phyloP scores from a whole-genome alignment of 2,113 vertebrate genomes.

The Sylvia atricapilla region DNA sequence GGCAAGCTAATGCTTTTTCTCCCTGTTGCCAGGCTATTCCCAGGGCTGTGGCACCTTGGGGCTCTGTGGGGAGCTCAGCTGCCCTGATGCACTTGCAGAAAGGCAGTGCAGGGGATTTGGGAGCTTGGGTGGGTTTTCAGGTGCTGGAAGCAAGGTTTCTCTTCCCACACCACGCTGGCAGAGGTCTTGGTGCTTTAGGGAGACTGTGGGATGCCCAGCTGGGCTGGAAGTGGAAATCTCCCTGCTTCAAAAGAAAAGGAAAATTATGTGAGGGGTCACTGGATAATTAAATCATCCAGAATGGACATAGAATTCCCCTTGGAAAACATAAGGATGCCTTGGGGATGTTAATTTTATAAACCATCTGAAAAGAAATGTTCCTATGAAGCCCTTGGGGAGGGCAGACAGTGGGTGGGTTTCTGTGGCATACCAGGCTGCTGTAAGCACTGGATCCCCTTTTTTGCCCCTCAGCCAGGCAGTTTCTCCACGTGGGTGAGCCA shows the following conservation, averaged over 20 bases:
- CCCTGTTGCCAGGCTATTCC: no score
- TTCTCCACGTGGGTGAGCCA: accelerated
- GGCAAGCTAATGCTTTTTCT: not conserved
- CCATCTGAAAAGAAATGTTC: not conserved
- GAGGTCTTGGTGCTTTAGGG: not conserved
- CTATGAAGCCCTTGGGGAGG: not conserved
- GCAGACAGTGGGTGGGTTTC: not conserved
- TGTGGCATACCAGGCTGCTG: not conserved
- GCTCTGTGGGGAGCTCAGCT: not conserved
- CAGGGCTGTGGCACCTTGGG: accelerated
- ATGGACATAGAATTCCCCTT: not conserved
- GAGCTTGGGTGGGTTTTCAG: not conserved
- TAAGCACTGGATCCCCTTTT: not conserved
- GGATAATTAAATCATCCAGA: not conserved
- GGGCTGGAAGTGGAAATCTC: not conserved
- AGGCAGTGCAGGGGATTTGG: not conserved
- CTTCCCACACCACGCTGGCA: accelerated
- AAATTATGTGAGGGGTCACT: not conserved
- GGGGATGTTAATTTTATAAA: not conserved
- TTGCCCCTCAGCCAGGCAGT: not conserved
- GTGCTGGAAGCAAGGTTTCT: not conserved
- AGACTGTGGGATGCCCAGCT: not conserved
- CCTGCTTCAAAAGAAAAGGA: not conserved
- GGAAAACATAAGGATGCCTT: not conserved
- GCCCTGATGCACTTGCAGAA: not conserved